Percentiles rank a stretch among this genome's conserved stretches.
These are phyloP conservation scores for Galemys pyrenaicus DNA, from an alignment of 2,113 vertebrate species.

Conservation along the genomic window DNA sequence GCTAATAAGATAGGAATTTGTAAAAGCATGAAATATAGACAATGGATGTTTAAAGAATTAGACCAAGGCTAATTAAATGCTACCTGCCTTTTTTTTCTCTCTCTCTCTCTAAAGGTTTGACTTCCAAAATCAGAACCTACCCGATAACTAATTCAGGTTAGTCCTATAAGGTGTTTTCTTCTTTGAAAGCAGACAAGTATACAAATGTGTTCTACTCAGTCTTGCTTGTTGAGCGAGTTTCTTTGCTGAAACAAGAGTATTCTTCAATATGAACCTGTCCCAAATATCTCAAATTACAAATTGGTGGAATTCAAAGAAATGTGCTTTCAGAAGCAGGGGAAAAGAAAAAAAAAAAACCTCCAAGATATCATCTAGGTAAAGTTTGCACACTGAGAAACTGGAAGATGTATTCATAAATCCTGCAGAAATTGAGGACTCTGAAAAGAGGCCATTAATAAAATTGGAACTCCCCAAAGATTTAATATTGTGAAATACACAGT, in stretches of 20 bases:
- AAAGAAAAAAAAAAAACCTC: neutral
- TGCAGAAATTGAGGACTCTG: slow-evolving; percentile 49
- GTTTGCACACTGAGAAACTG: slow-evolving; percentile 44
- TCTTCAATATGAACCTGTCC: slow-evolving; percentile 17
- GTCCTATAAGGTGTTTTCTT: neutral
- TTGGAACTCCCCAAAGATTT: slow-evolving; percentile 54
- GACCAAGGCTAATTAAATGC: neutral
- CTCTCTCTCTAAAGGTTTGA: neutral
- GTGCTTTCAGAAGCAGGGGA: neutral
- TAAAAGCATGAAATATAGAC: neutral
- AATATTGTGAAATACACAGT: neutral
- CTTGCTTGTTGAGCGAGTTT: neutral
- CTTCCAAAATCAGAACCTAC: neutral
- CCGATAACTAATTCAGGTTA: neutral
- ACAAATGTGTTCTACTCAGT: neutral
- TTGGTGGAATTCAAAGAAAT: slow-evolving; percentile 28
- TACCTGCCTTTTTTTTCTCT: neutral
- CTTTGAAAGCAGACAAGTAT: neutral
- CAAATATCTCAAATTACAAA: slow-evolving; percentile 41
- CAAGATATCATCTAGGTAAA: neutral
- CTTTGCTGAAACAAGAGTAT: neutral
- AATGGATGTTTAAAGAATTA: neutral
- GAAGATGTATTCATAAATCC: slow-evolving; percentile 39
- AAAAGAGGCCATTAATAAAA: slow-evolving; percentile 62
- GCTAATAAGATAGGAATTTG: neutral